Evolutionary conservation across 1,140 invertebrate species (phyloP).

Genomic region (Drosophila biarmipes): DNA sequence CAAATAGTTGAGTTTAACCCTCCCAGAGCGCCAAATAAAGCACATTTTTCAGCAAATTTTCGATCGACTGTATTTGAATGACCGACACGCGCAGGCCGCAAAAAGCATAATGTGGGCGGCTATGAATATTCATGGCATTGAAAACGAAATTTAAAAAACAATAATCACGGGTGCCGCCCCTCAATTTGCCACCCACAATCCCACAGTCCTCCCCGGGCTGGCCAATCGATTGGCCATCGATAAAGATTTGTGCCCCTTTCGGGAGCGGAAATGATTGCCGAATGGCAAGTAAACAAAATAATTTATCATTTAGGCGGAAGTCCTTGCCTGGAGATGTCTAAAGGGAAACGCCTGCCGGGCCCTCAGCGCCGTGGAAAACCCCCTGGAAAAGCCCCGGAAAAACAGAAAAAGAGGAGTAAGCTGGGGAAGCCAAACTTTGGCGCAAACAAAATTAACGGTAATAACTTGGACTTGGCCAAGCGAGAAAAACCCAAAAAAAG

Average conservation of each 20-base stretch:
- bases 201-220: not conserved
- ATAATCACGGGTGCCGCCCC: conserved; percentile 16
- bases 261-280: conserved; percentile 52
- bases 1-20: conserved; percentile 13
- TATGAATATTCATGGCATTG: conserved; percentile 29
- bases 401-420: not conserved
- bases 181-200: not conserved
- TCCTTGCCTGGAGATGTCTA: conserved; percentile 33
- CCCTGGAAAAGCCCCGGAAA: not conserved
- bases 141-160: conserved; percentile 19
- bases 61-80: conserved; percentile 33
- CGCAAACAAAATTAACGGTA: conserved; percentile 76
- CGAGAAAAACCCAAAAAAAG: conserved; percentile 16
- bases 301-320: conserved; percentile 67
- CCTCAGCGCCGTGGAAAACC: conserved; percentile 7
- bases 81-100: conserved; percentile 11
- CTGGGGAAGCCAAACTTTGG: conserved; percentile 54
- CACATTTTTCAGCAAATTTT: conserved; percentile 37
- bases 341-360: conserved; percentile 25
- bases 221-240: conserved; percentile 43
- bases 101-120: not conserved
- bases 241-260: conserved; percentile 34
- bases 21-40: conserved; percentile 13
- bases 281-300: conserved; percentile 72
- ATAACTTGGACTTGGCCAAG: conserved; percentile 71